A percentile compares a stretch with the other conserved stretches of the same genome.
These are phyloP conservation scores for Bubo blakistoni DNA, from an alignment of 2,113 vertebrate species.

Conservation along the genomic window DNA sequence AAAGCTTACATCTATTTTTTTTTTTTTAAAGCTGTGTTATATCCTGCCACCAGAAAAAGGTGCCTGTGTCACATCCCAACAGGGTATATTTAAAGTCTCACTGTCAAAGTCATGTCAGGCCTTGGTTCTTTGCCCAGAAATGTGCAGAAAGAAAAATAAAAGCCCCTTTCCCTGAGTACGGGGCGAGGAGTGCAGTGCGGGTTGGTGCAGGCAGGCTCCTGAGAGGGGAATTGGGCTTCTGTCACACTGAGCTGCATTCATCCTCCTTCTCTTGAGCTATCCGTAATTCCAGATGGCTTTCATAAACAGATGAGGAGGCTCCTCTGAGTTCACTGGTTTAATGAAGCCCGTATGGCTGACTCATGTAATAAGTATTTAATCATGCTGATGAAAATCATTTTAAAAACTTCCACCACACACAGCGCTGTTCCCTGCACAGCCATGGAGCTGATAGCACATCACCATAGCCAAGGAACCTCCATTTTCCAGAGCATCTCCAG, in stretches of 20 bases:
- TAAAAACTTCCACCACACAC: constrained; percentile 68
- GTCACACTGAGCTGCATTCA: constrained; percentile 68
- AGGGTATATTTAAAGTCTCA: constrained; percentile 66
- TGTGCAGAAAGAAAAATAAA: constrained; percentile 60
- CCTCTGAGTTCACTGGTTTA: constrained; percentile 67
- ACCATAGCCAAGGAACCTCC: background rate
- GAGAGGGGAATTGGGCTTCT: constrained; percentile 54
- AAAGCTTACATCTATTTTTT: constrained; percentile 6
- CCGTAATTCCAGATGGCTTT: constrained; percentile 71
- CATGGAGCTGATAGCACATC: background rate
- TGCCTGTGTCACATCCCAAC: constrained; percentile 68
- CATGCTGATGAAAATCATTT: constrained; percentile 71
- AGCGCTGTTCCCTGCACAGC: background rate
- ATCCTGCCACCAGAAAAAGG: constrained; percentile 73
- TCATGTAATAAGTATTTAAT: constrained; percentile 80
- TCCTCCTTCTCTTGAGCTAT: constrained; percentile 66
- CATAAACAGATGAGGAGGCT: constrained; percentile 75
- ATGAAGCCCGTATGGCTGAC: constrained; percentile 76
- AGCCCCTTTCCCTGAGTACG: constrained; percentile 25
- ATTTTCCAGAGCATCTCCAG: background rate
- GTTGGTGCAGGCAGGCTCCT: constrained; percentile 15
- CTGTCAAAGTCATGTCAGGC: constrained; percentile 63
- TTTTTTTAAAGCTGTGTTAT: constrained; percentile 53
- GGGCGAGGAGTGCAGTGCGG: background rate
- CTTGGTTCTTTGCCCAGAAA: constrained; percentile 64